Evolutionary conservation across 1,140 invertebrate species (phyloP), one percentile per base, ranked within the genome.

Genomic region (Solenopsis invicta): DNA sequence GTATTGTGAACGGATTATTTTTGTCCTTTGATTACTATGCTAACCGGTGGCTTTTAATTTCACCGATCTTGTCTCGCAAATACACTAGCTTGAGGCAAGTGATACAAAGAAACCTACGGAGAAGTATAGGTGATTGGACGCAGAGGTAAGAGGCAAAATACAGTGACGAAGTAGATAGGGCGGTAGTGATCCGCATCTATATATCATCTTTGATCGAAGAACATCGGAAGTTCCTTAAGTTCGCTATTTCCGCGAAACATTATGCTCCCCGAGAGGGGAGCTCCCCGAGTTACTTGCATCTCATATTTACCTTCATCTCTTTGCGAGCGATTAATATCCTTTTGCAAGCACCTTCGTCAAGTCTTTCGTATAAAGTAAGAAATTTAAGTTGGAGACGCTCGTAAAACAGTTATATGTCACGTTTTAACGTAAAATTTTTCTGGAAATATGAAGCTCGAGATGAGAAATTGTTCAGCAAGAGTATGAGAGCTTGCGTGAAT

Each of bases 1-100:
- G 13, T 59, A 66, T 61, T 61, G n/a, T 78, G 61, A 78, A 45
- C 61, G 61, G 8, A 48, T 69, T 74, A 82, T 48, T 82, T 82
- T 82, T 74, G 72, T 74, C 52, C 6, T 29, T 24, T 29, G 37
- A 12, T 74, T 72, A 82, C 34, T 56, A 29, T 56, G 24, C 21
- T 8, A 48, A 74, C 4, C 12, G 24, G 12, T 61, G 12, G 24
- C 37, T 59, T 74, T 24, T 29, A 82, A 34, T 74, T 48, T 24
- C n/a, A 18, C 66, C 12, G 67, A 72, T 48, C 24, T 69, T 21
- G 21, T 77, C 34, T 24, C n/a, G 6, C 37, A 5, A 41, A 24
- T 4, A 56, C 1, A 37, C 12, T 37, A 16, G 18, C 52, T 45
- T 18, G 18, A 34, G 24, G 37, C 52, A 41, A 24, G n/a, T n/a